Percentiles rank a stretch among this genome's conserved stretches.
phyloP scores from a whole-genome alignment of 2,113 vertebrate genomes.

The Myiozetetes cayanensis region DNA sequence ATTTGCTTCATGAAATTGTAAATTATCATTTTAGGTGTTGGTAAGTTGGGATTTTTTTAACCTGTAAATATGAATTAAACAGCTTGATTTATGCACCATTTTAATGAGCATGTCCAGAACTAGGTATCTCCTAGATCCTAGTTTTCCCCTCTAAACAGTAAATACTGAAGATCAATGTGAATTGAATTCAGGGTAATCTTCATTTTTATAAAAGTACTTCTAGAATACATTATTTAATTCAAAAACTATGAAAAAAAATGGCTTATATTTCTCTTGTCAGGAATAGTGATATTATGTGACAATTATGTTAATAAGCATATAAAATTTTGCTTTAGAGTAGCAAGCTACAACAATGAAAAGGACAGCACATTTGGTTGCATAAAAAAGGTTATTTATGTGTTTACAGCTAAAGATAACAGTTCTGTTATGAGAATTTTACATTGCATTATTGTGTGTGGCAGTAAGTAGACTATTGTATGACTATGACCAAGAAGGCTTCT shows the following conservation, averaged over 20 bases:
- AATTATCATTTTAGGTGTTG: neutral
- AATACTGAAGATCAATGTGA: neutral
- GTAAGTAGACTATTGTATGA: neutral
- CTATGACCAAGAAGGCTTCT: neutral
- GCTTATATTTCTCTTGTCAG: neutral
- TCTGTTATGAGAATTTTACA: neutral
- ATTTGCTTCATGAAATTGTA: neutral
- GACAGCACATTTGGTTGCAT: neutral
- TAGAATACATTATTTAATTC: neutral
- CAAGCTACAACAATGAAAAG: neutral
- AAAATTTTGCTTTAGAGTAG: neutral
- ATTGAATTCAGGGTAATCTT: neutral
- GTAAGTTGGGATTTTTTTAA: neutral
- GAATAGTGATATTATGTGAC: neutral
- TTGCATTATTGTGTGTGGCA: neutral
- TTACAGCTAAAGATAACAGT: slow-evolving; percentile 4
- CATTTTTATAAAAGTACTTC: neutral
- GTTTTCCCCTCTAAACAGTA: neutral
- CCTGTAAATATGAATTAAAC: neutral
- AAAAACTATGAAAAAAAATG: neutral
- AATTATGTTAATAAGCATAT: neutral
- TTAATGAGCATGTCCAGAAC: neutral
- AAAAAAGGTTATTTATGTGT: slow-evolving; percentile 23
- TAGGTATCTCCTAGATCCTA: neutral
- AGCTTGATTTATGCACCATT: neutral